Evolutionary conservation across 2,797 vertebrate genomes (phyloP).

Genomic region (Salarias fasciatus): DNA sequence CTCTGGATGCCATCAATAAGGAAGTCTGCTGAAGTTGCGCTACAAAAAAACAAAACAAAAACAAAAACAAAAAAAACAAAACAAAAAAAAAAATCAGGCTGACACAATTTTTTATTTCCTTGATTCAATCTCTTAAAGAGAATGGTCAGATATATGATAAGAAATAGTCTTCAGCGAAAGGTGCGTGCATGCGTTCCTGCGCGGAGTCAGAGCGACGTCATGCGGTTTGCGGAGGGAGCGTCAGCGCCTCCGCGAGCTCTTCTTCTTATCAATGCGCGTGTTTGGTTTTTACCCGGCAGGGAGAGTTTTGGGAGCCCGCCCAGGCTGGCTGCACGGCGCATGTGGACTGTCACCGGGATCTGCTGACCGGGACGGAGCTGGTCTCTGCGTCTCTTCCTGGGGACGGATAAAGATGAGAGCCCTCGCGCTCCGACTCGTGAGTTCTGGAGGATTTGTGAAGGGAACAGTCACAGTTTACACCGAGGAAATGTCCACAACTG

Average conservation of each 20-base stretch:
- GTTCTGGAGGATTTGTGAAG: constrained; percentile 47
- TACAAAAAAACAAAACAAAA: too few relatives aligned
- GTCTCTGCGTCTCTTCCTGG: background rate
- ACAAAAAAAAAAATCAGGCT: too few relatives aligned
- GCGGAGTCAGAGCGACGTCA: constrained; percentile 58
- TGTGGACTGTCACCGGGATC: constrained; percentile 36
- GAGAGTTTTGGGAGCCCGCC: constrained; percentile 31
- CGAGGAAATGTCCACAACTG: constrained; percentile 78
- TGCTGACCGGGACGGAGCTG: constrained; percentile 14
- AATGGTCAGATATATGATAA: background rate
- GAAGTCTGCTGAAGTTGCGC: constrained; percentile 21
- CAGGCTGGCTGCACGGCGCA: constrained; percentile 35
- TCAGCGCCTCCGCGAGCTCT: constrained; percentile 44
- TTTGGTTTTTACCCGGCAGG: constrained; percentile 48
- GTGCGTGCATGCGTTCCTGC: constrained; percentile 13
- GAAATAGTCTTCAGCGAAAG: too few relatives aligned
- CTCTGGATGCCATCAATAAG: constrained; percentile 48
- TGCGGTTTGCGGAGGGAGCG: constrained; percentile 48
- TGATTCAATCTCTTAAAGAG: background rate
- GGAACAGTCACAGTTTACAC: constrained; percentile 44
- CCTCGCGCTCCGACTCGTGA: constrained; percentile 25
- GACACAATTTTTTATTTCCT: too few relatives aligned
- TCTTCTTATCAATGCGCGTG: constrained; percentile 34
- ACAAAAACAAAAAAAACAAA: too few relatives aligned
- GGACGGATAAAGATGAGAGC: constrained; percentile 44